phyloP scores from a whole-genome alignment of 2,888 invertebrate genomes.

The Tuberolachnus salignus region DNA sequence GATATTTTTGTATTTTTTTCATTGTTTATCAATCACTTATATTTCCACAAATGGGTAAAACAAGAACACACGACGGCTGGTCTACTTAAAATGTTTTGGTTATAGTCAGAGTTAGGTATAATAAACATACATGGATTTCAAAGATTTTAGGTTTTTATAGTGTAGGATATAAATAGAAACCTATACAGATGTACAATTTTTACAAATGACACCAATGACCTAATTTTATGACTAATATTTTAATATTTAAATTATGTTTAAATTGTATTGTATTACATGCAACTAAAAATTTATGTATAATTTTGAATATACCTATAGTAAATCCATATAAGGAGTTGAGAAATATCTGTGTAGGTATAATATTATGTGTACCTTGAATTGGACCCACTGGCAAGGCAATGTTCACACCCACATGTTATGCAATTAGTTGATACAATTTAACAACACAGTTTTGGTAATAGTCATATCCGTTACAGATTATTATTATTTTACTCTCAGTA shows the following conservation, averaged over 20 bases:
- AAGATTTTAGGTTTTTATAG: conserved; percentile 12
- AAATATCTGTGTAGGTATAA: conserved; percentile 52
- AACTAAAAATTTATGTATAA: not conserved
- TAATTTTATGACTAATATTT: conserved; percentile 7
- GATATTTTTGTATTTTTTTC: too few relatives aligned
- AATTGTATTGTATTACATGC: not conserved
- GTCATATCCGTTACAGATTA: not conserved
- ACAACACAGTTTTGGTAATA: conserved; percentile 25
- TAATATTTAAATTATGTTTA: not conserved
- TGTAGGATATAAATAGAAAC: conserved; percentile 20
- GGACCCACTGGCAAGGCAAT: conserved; percentile 45
- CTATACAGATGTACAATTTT: conserved; percentile 9
- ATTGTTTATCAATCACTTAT: too few relatives aligned
- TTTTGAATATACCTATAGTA: conserved; percentile 20
- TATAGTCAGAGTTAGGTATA: too few relatives aligned
- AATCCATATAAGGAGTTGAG: conserved; percentile 52
- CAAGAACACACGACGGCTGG: too few relatives aligned
- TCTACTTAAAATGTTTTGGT: too few relatives aligned
- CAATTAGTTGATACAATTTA: conserved; percentile 32
- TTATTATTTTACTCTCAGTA: too few relatives aligned
- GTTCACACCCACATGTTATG: conserved; percentile 37
- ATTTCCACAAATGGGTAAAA: too few relatives aligned
- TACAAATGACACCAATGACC: conserved; percentile 26
- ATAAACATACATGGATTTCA: too few relatives aligned
- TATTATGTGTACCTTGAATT: conserved; percentile 46